These are phyloP conservation scores for Trachops cirrhosus DNA, from an alignment of 2,797 vertebrate genomes.

Conservation along the genomic window DNA sequence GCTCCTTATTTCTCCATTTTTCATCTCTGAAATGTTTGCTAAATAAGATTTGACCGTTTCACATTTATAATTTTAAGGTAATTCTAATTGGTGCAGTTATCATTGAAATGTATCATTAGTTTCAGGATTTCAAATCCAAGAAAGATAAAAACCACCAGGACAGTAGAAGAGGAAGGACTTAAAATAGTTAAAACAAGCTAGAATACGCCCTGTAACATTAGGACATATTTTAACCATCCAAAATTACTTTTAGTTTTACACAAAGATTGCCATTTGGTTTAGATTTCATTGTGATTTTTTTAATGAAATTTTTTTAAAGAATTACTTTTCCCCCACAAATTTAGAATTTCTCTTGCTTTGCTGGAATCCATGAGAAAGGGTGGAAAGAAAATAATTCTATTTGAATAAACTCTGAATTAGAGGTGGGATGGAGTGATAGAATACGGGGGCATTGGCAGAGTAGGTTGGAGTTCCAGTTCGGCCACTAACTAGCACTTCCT, in stretches of 20 bases:
- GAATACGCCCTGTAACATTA: not conserved
- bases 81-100: not conserved
- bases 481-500: not conserved
- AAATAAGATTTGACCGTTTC: not conserved
- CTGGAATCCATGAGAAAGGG: not conserved
- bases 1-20: not conserved
- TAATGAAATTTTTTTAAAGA: not conserved
- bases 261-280: not conserved
- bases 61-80: not conserved
- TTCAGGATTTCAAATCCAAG: not conserved
- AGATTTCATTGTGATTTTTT: not conserved
- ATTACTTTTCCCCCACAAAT: not conserved
- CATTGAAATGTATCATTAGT: not conserved
- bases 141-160: not conserved
- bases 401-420: constrained; percentile 12
- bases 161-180: not conserved
- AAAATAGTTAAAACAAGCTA: not conserved
- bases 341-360: constrained; percentile 45
- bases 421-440: not conserved
- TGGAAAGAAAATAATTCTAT: not conserved
- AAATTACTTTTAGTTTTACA: not conserved
- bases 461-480: not conserved
- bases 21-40: constrained; percentile 27
- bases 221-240: not conserved
- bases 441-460: not conserved